A percentile compares a stretch with the other conserved stretches of the same genome.
phyloP scores from a whole-genome alignment of 2,113 vertebrate species.

The sheep (Ovis aries) region DNA sequence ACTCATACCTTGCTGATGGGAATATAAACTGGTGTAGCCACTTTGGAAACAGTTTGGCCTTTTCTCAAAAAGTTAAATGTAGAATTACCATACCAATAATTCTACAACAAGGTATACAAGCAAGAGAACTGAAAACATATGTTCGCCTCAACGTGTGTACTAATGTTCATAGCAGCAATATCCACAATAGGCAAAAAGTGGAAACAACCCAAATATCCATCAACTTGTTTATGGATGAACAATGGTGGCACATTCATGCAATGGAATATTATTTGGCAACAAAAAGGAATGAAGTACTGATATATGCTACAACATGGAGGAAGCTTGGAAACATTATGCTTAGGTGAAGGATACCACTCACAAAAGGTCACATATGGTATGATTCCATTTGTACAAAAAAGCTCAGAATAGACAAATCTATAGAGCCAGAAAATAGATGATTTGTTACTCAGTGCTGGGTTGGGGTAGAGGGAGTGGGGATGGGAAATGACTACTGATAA shows the following conservation, averaged over 20 bases:
- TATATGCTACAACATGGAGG: not conserved
- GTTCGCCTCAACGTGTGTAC: not conserved
- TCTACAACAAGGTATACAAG: not conserved
- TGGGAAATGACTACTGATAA: not conserved
- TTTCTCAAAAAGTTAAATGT: not conserved
- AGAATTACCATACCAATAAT: not conserved
- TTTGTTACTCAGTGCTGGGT: not conserved
- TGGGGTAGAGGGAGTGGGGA: not conserved
- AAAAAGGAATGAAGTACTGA: not conserved
- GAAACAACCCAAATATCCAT: not conserved
- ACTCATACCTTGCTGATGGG: not conserved
- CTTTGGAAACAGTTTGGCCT: constrained; percentile 25
- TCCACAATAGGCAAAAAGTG: not conserved
- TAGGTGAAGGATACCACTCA: not conserved
- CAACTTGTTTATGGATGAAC: not conserved
- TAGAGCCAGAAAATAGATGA: not conserved
- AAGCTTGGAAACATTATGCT: not conserved
- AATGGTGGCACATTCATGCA: not conserved
- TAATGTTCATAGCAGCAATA: not conserved
- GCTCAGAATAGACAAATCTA: not conserved
- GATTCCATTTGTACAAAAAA: not conserved
- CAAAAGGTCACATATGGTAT: not conserved
- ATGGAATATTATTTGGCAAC: not conserved
- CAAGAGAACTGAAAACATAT: not conserved
- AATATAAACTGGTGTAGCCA: not conserved